These are phyloP conservation scores for Polydrusus pterygomalis DNA, from an alignment of 2,888 invertebrate genomes.

Conservation along the genomic window DNA sequence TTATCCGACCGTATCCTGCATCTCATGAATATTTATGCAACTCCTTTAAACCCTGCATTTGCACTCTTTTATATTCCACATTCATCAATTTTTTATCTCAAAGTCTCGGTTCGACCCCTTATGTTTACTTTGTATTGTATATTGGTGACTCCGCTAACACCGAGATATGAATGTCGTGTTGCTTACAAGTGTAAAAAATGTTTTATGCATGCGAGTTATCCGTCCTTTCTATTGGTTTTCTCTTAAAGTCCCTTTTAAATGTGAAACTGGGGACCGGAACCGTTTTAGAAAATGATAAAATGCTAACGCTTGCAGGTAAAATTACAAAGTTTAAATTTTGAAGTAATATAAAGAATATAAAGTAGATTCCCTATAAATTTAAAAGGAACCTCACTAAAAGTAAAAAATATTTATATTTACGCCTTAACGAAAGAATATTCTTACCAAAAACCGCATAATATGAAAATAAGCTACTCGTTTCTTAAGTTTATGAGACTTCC, in stretches of 20 bases:
- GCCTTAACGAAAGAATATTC: slow-evolving; percentile 6
- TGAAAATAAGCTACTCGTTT: not conserved
- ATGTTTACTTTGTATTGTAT: slow-evolving; percentile 34
- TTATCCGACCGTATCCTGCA: slow-evolving; percentile 29
- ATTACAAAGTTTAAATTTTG: slow-evolving; percentile 38
- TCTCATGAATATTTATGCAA: slow-evolving; percentile 45
- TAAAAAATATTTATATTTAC: slow-evolving; percentile 8
- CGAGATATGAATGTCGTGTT: slow-evolving; percentile 15
- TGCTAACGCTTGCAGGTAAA: slow-evolving; percentile 26
- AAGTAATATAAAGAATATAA: slow-evolving; percentile 24
- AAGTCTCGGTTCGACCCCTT: slow-evolving; percentile 16
- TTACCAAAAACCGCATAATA: slow-evolving; percentile 5
- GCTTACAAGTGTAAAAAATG: slow-evolving; percentile 40
- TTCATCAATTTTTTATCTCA: slow-evolving; percentile 48
- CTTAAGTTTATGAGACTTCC: slow-evolving; percentile 7
- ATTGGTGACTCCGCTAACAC: slow-evolving; percentile 21
- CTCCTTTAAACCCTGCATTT: slow-evolving; percentile 42
- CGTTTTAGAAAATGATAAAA: slow-evolving; percentile 33
- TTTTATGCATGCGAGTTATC: slow-evolving; percentile 39
- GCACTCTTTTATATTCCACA: slow-evolving; percentile 46
- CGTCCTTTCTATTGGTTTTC: slow-evolving; percentile 22
- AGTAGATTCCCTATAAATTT: slow-evolving; percentile 29
- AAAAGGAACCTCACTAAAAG: slow-evolving; percentile 15
- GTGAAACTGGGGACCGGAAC: slow-evolving; percentile 27
- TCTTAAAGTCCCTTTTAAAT: slow-evolving; percentile 34